phyloP scores from a whole-genome alignment of 2,113 vertebrate genomes.

The Strix aluco region DNA sequence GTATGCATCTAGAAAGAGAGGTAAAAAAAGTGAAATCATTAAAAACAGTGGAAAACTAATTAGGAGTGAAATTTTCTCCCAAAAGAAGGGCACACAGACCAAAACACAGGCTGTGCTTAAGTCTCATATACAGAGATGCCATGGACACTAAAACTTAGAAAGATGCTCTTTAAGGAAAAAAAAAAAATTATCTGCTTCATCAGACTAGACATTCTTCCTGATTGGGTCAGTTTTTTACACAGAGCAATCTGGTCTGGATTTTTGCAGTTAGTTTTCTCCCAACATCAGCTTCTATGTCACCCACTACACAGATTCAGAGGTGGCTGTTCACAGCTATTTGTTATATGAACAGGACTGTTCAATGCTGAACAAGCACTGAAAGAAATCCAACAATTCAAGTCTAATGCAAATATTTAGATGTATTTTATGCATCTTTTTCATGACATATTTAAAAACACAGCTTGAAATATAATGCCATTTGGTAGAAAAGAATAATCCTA shows the following conservation, averaged over 20 bases:
- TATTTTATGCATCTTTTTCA: background rate
- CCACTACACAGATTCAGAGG: background rate
- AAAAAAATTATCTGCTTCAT: background rate
- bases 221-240: background rate
- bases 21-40: background rate
- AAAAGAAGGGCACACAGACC: background rate
- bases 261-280: background rate
- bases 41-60: background rate
- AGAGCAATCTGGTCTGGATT: background rate
- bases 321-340: background rate
- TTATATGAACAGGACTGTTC: background rate
- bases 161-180: background rate
- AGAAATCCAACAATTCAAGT: background rate
- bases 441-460: background rate
- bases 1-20: background rate
- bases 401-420: background rate
- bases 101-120: background rate
- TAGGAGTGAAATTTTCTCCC: background rate
- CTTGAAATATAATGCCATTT: background rate
- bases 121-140: background rate
- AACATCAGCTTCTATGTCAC: background rate
- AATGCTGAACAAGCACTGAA: background rate
- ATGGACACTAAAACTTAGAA: background rate
- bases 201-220: background rate
- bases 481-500: background rate